These are phyloP conservation scores for Polydrusus cervinus DNA, from an alignment of 2,888 invertebrate genomes.

Conservation along the genomic window DNA sequence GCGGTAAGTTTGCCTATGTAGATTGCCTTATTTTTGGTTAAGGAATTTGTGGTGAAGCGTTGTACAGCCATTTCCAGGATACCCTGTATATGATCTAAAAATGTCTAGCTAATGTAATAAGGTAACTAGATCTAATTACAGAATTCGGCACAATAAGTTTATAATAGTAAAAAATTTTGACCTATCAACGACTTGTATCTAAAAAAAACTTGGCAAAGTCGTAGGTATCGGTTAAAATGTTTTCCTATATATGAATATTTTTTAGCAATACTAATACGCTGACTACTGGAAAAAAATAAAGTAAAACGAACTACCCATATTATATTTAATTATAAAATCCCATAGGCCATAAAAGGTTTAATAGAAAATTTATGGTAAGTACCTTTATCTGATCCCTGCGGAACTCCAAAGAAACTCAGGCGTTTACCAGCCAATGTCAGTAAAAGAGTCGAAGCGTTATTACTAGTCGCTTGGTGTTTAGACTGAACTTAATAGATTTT, in stretches of 20 bases:
- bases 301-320: background rate
- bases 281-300: background rate
- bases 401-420: too few relatives aligned
- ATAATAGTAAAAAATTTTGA: background rate
- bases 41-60: too few relatives aligned
- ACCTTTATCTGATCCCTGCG: too few relatives aligned
- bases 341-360: too few relatives aligned
- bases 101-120: background rate
- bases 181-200: background rate
- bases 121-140: background rate
- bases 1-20: too few relatives aligned
- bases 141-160: background rate
- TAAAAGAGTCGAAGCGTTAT: too few relatives aligned
- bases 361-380: too few relatives aligned
- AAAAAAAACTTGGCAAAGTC: background rate
- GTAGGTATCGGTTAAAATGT: background rate
- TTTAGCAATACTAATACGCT: slow-evolving; percentile 7
- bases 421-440: too few relatives aligned
- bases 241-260: background rate
- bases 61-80: too few relatives aligned
- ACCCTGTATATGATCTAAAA: background rate
- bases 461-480: too few relatives aligned
- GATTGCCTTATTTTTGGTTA: too few relatives aligned
- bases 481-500: too few relatives aligned
- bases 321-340: background rate